Percentiles rank a stretch among this genome's conserved stretches.
phyloP scores from a whole-genome alignment of 2,113 vertebrate genomes.

The Malurus cyaneus region DNA sequence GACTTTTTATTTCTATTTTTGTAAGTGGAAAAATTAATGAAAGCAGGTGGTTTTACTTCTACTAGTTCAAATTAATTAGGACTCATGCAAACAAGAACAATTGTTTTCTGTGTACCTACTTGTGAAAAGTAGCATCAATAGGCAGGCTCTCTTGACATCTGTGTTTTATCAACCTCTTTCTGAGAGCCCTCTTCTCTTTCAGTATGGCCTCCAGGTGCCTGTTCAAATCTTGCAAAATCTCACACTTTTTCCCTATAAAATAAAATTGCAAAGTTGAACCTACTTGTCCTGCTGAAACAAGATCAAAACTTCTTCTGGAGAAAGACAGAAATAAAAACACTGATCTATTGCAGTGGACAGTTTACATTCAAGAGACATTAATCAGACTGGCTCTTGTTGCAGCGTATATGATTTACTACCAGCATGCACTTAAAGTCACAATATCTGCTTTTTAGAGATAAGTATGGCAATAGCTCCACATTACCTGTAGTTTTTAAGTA shows the following conservation, averaged over 20 bases:
- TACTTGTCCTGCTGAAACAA: neutral
- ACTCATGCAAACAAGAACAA: neutral
- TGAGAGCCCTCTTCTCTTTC: conserved; percentile 80
- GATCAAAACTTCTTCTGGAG: neutral
- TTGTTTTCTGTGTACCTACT: conserved; percentile 66
- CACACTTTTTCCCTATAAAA: conserved; percentile 77
- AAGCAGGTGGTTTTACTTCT: neutral
- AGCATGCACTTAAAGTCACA: neutral
- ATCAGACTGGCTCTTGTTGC: neutral
- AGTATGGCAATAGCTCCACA: neutral
- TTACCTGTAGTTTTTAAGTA: neutral
- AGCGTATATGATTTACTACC: neutral
- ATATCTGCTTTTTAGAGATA: neutral
- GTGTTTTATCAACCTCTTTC: conserved; percentile 82
- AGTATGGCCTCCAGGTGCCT: conserved; percentile 85
- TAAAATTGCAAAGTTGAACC: neutral
- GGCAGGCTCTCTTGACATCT: conserved; percentile 82
- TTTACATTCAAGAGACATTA: neutral
- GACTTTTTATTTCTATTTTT: neutral
- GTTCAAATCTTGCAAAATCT: conserved; percentile 81
- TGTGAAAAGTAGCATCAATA: conserved; percentile 83
- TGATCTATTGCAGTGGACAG: neutral
- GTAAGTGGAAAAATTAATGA: neutral
- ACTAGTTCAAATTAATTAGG: neutral
- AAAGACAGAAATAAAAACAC: neutral